Percentiles rank a stretch among this genome's conserved stretches.
phyloP scores from a whole-genome alignment of 1,140 invertebrate genomes.

The Lepeophtheirus salmonis region DNA sequence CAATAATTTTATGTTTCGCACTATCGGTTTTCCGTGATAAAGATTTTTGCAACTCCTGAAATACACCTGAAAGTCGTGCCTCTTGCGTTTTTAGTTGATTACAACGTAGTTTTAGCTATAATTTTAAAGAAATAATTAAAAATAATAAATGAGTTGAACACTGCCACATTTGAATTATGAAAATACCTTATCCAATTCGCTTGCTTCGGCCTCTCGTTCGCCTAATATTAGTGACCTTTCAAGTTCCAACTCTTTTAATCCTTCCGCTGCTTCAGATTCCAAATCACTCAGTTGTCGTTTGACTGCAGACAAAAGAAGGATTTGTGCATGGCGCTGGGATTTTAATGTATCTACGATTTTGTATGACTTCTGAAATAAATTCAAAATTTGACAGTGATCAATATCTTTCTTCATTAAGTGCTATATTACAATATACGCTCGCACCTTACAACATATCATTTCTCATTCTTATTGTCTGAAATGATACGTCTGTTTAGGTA shows the following conservation, averaged over 20 bases:
- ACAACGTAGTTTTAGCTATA: neutral
- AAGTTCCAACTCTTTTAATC: constrained; percentile 1
- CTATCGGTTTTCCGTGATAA: neutral
- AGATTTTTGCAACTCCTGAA: neutral
- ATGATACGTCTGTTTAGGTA: too few relatives aligned
- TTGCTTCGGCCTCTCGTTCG: constrained; percentile 1
- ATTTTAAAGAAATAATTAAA: neutral
- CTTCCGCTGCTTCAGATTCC: constrained; percentile 7
- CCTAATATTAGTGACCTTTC: constrained; percentile 1
- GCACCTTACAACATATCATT: too few relatives aligned
- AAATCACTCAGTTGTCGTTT: constrained; percentile 5
- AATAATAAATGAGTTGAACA: too few relatives aligned
- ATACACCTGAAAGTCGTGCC: neutral
- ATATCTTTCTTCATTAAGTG: too few relatives aligned
- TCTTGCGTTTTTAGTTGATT: neutral
- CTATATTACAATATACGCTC: too few relatives aligned
- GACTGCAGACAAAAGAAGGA: constrained; percentile 4
- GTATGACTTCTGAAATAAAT: too few relatives aligned
- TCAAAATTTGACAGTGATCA: too few relatives aligned
- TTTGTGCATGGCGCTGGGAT: constrained; percentile 1
- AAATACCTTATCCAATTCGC: neutral
- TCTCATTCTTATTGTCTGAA: too few relatives aligned
- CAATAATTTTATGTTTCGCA: neutral
- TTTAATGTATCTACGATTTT: neutral
- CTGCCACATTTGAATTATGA: neutral